Conservation (phyloP, 2,888 invertebrate species). For the Abscondita cerata region DNA sequence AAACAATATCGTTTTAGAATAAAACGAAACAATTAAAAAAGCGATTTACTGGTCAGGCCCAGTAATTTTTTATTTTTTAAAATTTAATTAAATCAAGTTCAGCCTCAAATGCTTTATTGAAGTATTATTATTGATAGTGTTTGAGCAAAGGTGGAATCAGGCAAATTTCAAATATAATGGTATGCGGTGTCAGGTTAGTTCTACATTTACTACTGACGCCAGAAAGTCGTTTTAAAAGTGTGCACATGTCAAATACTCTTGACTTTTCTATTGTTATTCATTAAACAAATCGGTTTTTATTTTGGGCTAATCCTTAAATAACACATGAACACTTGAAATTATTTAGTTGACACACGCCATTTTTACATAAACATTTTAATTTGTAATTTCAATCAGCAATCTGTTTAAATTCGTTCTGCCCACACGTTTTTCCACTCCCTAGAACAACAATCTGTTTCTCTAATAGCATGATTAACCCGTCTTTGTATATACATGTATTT, state of each 20-base stretch:
- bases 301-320: neutral
- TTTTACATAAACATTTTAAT: neutral
- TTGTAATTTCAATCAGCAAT: neutral
- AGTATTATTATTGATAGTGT: too few species aligned
- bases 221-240: slow-evolving; percentile 29
- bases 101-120: too few species aligned
- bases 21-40: too few species aligned
- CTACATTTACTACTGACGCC: slow-evolving; percentile 31
- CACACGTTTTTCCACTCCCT: slow-evolving; percentile 4
- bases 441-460: slow-evolving; percentile 3
- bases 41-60: too few species aligned
- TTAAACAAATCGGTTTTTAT: neutral
- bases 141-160: slow-evolving; percentile 30
- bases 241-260: slow-evolving; percentile 19
- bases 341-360: neutral
- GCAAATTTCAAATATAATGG: slow-evolving; percentile 34
- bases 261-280: slow-evolving; percentile 6
- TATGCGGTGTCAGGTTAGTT: slow-evolving; percentile 34
- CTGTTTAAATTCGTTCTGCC: neutral
- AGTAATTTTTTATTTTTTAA: too few species aligned
- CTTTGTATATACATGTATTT: neutral
- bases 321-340: neutral
- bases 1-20: too few species aligned
- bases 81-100: too few species aligned
- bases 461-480: neutral